These are phyloP conservation scores for Poeciliopsis turneri DNA, from an alignment of 2,797 vertebrate species.

Conservation along the genomic window DNA sequence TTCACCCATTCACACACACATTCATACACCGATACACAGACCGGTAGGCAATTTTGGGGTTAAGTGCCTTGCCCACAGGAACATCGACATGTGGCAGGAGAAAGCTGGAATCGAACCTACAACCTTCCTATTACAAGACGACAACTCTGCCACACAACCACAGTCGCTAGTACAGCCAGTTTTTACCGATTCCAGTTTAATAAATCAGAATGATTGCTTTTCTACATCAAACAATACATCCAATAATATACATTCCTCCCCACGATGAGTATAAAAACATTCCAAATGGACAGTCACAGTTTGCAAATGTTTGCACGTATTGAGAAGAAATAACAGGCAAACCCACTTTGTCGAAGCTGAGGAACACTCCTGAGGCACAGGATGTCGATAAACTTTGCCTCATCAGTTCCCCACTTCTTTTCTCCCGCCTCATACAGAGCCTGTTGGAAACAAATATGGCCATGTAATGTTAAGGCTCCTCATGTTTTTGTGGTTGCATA, in stretches of 20 bases:
- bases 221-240: neutral
- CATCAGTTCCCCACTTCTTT: slow-evolving; percentile 87
- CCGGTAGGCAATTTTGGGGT: too few species aligned
- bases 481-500: neutral
- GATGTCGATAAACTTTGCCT: slow-evolving; percentile 85
- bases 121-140: too few species aligned
- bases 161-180: neutral
- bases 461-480: neutral
- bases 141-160: too few species aligned
- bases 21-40: too few species aligned
- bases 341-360: slow-evolving; percentile 84
- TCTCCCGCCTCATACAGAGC: slow-evolving; percentile 88
- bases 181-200: neutral
- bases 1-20: too few species aligned
- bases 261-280: neutral
- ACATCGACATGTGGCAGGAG: too few species aligned
- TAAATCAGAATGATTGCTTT: neutral
- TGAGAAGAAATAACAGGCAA: neutral
- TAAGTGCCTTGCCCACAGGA: too few species aligned
- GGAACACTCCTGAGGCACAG: slow-evolving; percentile 85
- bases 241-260: neutral
- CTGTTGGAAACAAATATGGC: slow-evolving; percentile 49
- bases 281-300: neutral
- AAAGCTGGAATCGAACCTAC: too few species aligned
- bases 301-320: neutral